These are phyloP conservation scores for Eupeodes luniger DNA, from an alignment of 2,888 invertebrate species.

Conservation along the genomic window DNA sequence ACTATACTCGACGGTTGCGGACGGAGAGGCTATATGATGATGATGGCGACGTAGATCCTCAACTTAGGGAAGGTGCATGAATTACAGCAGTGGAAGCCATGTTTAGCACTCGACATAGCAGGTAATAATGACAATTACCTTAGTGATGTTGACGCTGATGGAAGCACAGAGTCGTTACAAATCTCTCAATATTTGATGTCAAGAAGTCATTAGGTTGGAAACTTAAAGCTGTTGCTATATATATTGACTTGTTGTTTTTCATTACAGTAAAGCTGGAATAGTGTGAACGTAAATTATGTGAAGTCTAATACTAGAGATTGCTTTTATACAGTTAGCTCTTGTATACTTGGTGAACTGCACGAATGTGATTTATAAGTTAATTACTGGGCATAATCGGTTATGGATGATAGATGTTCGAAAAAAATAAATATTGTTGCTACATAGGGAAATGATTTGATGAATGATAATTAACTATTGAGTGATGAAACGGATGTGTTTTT, in stretches of 20 bases:
- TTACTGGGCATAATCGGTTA: slow-evolving; percentile 69
- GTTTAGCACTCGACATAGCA: slow-evolving; percentile 48
- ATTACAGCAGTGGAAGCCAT: slow-evolving; percentile 51
- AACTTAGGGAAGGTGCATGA: slow-evolving; percentile 40
- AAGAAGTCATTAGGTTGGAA: slow-evolving; percentile 72
- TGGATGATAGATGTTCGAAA: slow-evolving; percentile 56
- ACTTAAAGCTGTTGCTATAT: slow-evolving; percentile 21
- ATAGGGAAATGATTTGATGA: slow-evolving; percentile 60
- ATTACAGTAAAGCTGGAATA: background rate
- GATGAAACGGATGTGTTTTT: slow-evolving; percentile 31
- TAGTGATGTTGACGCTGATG: slow-evolving; percentile 69
- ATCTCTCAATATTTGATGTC: slow-evolving; percentile 74
- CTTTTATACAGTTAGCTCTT: background rate
- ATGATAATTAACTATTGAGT: slow-evolving; percentile 43
- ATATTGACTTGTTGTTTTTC: slow-evolving; percentile 4
- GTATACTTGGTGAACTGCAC: slow-evolving; percentile 31
- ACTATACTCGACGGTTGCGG: background rate
- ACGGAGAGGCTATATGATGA: background rate
- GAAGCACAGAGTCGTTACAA: slow-evolving; percentile 63
- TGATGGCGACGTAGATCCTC: slow-evolving; percentile 27
- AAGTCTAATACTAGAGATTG: slow-evolving; percentile 25
- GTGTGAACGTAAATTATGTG: slow-evolving; percentile 66
- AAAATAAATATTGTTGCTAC: slow-evolving; percentile 25
- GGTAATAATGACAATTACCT: slow-evolving; percentile 71
- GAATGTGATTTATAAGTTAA: slow-evolving; percentile 70